These are phyloP conservation scores for Ptychodera flava DNA, from an alignment of 35 echinoderm and acorn worm genomes.

Conservation along the genomic window DNA sequence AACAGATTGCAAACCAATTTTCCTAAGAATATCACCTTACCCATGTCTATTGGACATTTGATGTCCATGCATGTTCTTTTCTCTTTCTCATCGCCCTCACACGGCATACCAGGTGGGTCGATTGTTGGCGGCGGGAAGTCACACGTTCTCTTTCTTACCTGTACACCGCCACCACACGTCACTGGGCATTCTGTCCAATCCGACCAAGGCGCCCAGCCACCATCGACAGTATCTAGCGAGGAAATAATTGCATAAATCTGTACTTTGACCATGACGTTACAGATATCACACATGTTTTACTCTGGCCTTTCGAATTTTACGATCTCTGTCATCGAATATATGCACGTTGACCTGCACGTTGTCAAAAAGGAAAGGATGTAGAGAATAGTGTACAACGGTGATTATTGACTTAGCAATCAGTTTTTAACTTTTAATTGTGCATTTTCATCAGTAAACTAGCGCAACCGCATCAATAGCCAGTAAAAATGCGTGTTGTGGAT, in stretches of 20 bases:
- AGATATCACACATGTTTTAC: background rate
- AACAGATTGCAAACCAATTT: background rate
- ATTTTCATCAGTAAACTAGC: too few species aligned
- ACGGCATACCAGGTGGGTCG: background rate
- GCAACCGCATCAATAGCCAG: too few species aligned
- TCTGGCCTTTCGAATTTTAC: background rate
- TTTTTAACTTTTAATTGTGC: too few species aligned
- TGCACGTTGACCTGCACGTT: too few species aligned
- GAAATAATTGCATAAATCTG: background rate
- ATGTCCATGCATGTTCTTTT: background rate
- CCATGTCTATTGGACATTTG: background rate
- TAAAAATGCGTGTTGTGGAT: too few species aligned
- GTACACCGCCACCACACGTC: conserved; percentile 50
- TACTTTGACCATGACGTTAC: background rate
- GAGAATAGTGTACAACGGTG: background rate
- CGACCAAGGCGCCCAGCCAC: conserved; percentile 46
- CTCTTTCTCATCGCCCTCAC: background rate
- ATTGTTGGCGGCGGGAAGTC: conserved; percentile 21
- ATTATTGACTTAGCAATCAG: background rate
- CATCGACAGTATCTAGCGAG: conserved; percentile 22
- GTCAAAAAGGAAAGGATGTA: too few species aligned
- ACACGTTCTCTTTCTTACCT: conserved; percentile 27
- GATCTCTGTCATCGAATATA: background rate
- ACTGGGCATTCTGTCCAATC: conserved; percentile 44
- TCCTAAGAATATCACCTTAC: background rate